Conservation (phyloP, 1,140 invertebrate genomes). For the Sarcophaga bullata region DNA sequence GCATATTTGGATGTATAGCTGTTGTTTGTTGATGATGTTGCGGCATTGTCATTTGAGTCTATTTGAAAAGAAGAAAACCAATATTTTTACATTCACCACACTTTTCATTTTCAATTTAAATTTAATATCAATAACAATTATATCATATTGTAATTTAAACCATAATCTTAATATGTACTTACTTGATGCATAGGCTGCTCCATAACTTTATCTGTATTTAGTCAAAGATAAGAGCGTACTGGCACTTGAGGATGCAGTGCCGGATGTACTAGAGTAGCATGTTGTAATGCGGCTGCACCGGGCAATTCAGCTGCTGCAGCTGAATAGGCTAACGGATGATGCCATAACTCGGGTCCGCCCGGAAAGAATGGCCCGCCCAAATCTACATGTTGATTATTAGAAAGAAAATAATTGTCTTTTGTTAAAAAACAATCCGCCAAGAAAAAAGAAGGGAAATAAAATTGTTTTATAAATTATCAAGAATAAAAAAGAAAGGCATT, state of each 20-base stretch:
- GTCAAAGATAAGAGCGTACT: slow-evolving; percentile 95
- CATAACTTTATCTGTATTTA: slow-evolving; percentile 86
- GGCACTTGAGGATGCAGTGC: slow-evolving; percentile 97
- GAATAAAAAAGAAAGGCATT: slow-evolving; percentile 1
- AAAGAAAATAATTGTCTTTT: slow-evolving; percentile 47
- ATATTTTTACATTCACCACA: background rate
- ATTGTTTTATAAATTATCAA: slow-evolving; percentile 5
- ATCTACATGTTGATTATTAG: slow-evolving; percentile 70
- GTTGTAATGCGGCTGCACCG: slow-evolving; percentile 80
- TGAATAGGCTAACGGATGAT: slow-evolving; percentile 87
- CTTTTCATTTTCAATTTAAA: background rate
- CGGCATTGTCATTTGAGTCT: slow-evolving; percentile 78
- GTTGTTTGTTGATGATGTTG: slow-evolving; percentile 64
- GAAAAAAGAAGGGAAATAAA: slow-evolving; percentile 37
- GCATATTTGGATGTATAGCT: slow-evolving; percentile 77
- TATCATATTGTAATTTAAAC: too few species aligned
- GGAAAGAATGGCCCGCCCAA: slow-evolving; percentile 94
- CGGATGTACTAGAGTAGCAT: slow-evolving; percentile 90
- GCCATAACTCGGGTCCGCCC: slow-evolving; percentile 91
- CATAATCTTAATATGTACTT: slow-evolving; percentile 47
- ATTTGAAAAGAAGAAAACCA: slow-evolving; percentile 46
- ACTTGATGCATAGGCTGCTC: slow-evolving; percentile 66
- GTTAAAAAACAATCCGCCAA: slow-evolving; percentile 44
- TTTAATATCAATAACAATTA: slow-evolving; percentile 31
- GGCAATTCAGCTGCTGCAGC: slow-evolving; percentile 84